These are phyloP conservation scores for Amphiduros pacificus DNA, from an alignment of 2,888 invertebrate genomes.

Conservation along the genomic window DNA sequence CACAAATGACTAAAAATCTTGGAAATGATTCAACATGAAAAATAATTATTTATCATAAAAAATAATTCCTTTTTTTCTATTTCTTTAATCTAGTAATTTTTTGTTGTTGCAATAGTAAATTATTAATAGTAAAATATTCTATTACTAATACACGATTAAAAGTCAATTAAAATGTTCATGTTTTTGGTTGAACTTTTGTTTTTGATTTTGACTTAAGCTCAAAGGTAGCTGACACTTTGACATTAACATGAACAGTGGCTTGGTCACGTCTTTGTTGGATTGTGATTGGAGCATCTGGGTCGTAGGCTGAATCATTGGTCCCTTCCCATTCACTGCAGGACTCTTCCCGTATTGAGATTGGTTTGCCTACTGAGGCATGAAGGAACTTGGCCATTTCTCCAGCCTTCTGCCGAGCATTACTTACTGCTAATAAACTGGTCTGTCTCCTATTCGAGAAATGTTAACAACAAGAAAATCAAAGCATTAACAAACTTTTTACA, in stretches of 20 bases:
- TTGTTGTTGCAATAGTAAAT: too few species aligned
- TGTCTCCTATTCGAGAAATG: constrained; percentile 43
- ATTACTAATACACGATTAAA: not conserved
- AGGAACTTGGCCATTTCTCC: constrained; percentile 50
- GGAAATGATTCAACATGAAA: too few species aligned
- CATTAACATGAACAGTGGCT: constrained; percentile 42
- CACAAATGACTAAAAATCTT: too few species aligned
- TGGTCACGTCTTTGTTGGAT: constrained; percentile 44
- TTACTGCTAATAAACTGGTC: constrained; percentile 47
- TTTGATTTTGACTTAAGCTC: constrained; percentile 47
- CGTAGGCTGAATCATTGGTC: constrained; percentile 29
- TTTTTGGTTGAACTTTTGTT: not conserved
- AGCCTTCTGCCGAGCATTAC: constrained; percentile 53
- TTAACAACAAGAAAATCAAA: not conserved
- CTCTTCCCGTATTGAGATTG: constrained; percentile 44
- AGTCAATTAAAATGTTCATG: not conserved
- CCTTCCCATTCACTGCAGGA: constrained; percentile 45
- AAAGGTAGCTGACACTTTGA: constrained; percentile 47
- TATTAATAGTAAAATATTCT: not conserved
- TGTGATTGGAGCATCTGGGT: constrained; percentile 35
- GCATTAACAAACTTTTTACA: not conserved
- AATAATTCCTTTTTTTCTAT: too few species aligned
- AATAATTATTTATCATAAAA: too few species aligned
- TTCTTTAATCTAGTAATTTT: too few species aligned
- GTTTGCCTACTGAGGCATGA: constrained; percentile 43